Base-by-base conservation (phyloP, 1,140 invertebrate genomes). In the Camponotus floridanus region DNA sequence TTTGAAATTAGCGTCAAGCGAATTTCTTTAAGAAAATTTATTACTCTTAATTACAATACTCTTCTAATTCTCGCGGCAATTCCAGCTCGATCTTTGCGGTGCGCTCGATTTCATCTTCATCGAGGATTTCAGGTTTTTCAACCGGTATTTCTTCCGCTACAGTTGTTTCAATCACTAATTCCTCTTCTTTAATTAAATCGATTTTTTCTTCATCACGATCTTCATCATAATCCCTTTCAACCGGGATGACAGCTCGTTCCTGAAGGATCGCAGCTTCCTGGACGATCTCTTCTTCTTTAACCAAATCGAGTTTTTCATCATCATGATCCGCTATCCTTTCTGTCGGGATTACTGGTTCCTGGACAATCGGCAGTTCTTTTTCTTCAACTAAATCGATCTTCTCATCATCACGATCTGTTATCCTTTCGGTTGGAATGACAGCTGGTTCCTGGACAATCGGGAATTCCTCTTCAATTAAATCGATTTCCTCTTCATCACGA, bases 11-110 rank as follows among this genome's bases (percentile, higher is more conserved):
- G 0, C 18, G 33, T 36, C 31, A n/a, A 18, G n/a, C 18, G 1
- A 48, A 65, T 36, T 65, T 33, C 9, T 45, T 5, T 33, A 65
- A 51, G 15, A 51, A 51, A 51, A 33, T 45, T 78, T 11, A 39
- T 80, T 80, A 57, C 36, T 55, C 9, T 39, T 80, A 70, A 68
- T 70, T 68, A 68, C 76, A 55, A 42, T 80, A 7, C 8, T 79
- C 33, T 68, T 80, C 33, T 36, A 36, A 0, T 68, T 67, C 74
- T 0, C 6, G 39, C 18, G 57, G 45, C 13, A n/a, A 2, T 39
- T 70, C 33, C 8, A 55, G 39, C 39, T 68, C 33, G 39, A 80
- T 73, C n/a, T 48, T 3, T 61, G 70, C 26, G 36, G 0, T 8
- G 67, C 21, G 5, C 2, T 51, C 13, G 18, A 61, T 45, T 45